phyloP scores from a whole-genome alignment of 2,888 invertebrate species.

The Helicoverpa assulta region DNA sequence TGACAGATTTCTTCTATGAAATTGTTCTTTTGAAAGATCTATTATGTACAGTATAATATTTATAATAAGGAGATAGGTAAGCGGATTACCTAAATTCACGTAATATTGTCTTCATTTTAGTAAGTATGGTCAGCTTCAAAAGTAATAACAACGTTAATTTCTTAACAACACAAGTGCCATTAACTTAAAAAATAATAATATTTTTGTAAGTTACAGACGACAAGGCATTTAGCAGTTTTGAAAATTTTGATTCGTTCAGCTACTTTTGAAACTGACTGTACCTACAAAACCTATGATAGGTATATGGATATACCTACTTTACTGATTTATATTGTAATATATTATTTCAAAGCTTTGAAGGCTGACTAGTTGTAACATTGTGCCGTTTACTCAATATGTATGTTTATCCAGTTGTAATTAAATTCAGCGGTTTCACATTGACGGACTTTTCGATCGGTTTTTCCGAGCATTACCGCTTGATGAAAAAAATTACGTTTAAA shows the following conservation, averaged over 20 bases:
- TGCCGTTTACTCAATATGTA: slow-evolving; percentile 32
- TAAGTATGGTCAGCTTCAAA: background rate
- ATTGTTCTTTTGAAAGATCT: background rate
- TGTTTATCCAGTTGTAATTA: slow-evolving; percentile 15
- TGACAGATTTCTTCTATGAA: slow-evolving; percentile 3
- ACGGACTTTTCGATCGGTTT: too few relatives aligned
- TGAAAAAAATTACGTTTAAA: too few relatives aligned
- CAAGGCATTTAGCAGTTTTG: too few relatives aligned
- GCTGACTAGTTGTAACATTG: slow-evolving; percentile 74
- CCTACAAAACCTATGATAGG: background rate
- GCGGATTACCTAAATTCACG: background rate
- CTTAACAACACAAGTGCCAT: too few relatives aligned
- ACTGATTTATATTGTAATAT: slow-evolving; percentile 33
- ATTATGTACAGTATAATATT: background rate
- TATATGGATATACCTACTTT: background rate
- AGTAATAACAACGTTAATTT: too few relatives aligned
- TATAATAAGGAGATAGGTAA: background rate
- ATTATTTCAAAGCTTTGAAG: slow-evolving; percentile 69
- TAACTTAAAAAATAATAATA: too few relatives aligned
- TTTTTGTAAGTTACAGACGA: too few relatives aligned
- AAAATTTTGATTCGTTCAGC: too few relatives aligned
- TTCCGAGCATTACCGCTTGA: too few relatives aligned
- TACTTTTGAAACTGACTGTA: too few relatives aligned
- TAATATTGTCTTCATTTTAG: slow-evolving; percentile 8
- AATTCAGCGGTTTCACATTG: background rate